Conservation (phyloP, 2,888 invertebrate species). For the Buathra laborator region DNA sequence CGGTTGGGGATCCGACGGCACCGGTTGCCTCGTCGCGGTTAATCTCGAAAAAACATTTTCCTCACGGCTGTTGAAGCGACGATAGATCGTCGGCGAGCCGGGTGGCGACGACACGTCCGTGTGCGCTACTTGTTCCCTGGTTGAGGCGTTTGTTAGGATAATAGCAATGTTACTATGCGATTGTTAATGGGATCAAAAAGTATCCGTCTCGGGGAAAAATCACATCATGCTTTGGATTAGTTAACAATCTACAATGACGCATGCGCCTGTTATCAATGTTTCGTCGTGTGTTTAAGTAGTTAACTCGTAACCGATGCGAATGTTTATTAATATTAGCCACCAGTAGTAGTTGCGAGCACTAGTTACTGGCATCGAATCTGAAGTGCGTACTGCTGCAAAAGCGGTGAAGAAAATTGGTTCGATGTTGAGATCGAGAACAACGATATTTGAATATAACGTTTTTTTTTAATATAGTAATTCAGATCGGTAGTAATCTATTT, state of each 20-base stretch:
- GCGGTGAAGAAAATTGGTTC: too few relatives aligned
- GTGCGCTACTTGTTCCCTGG: constrained; percentile 86
- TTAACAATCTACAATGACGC: constrained; percentile 22
- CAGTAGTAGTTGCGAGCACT: too few relatives aligned
- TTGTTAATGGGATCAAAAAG: constrained; percentile 44
- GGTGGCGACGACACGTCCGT: constrained; percentile 88
- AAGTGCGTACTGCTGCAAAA: too few relatives aligned
- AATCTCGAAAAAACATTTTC: constrained; percentile 93
- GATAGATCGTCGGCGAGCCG: constrained; percentile 87
- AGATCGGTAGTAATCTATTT: too few relatives aligned
- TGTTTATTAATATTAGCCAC: neutral
- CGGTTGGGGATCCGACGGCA: constrained; percentile 85
- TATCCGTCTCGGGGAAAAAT: constrained; percentile 14
- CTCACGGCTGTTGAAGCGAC: constrained; percentile 86
- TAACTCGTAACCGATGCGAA: neutral
- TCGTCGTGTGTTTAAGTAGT: neutral
- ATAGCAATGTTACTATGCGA: constrained; percentile 40
- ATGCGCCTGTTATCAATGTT: neutral
- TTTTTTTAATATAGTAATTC: too few relatives aligned
- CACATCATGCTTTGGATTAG: constrained; percentile 26
- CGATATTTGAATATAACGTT: too few relatives aligned
- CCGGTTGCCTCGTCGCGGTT: constrained; percentile 87
- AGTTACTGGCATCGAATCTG: too few relatives aligned
- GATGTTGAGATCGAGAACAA: too few relatives aligned
- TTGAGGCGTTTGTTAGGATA: constrained; percentile 81